phyloP scores from a whole-genome alignment of 2,797 vertebrate species.

The Cheracebus regulus region DNA sequence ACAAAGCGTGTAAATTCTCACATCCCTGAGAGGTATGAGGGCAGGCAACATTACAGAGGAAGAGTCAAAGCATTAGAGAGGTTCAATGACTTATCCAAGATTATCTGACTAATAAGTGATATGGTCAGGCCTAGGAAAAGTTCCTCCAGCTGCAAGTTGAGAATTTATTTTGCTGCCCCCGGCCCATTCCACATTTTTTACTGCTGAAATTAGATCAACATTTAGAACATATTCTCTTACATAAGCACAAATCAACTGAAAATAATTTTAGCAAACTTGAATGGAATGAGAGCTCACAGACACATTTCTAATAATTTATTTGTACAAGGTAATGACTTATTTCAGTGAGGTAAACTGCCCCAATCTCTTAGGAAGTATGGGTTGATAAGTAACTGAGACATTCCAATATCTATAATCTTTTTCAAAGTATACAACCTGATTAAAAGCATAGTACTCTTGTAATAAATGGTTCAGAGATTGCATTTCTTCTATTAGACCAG shows the following conservation, averaged over 20 bases:
- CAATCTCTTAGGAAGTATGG: constrained; percentile 15
- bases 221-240: neutral
- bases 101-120: neutral
- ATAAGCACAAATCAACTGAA: constrained; percentile 46
- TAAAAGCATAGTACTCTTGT: constrained; percentile 71
- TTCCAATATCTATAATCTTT: constrained; percentile 71
- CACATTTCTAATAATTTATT: neutral
- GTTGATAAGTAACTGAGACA: constrained; percentile 61
- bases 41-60: neutral
- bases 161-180: neutral
- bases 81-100: neutral
- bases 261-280: constrained; percentile 22
- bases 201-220: neutral
- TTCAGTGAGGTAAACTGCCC: constrained; percentile 48
- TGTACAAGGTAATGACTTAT: constrained; percentile 46
- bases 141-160: neutral
- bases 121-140: neutral
- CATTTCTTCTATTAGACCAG: constrained; percentile 53
- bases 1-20: neutral
- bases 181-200: neutral
- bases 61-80: neutral
- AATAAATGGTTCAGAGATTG: constrained; percentile 74
- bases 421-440: constrained; percentile 56
- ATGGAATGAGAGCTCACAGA: constrained; percentile 29
- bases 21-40: neutral